phyloP scores from a whole-genome alignment of 1,140 invertebrate genomes.

The Stegodyphus mimosarum region DNA sequence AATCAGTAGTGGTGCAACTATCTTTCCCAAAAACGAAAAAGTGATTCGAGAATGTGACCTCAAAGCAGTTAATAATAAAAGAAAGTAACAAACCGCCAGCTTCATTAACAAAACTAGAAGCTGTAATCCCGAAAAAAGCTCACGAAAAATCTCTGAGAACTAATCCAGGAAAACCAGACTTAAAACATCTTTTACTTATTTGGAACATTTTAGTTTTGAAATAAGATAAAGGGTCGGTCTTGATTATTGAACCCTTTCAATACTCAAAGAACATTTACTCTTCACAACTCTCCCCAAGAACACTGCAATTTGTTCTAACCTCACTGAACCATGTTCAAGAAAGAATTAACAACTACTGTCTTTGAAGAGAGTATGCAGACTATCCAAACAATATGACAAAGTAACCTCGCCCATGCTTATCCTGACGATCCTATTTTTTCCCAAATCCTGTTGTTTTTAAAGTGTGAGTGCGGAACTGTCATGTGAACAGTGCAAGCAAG shows the following conservation, averaged over 20 bases:
- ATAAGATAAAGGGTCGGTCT: neutral
- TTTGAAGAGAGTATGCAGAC: constrained; percentile 23
- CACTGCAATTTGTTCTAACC: neutral
- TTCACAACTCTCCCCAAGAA: neutral
- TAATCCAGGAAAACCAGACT: constrained; percentile 32
- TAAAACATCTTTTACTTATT: constrained; percentile 12
- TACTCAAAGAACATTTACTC: neutral
- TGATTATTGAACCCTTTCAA: neutral
- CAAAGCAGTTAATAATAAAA: too few relatives aligned
- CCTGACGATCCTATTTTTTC: neutral
- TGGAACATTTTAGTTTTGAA: neutral
- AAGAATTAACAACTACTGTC: neutral
- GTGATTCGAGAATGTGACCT: neutral
- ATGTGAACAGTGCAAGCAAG: too few relatives aligned
- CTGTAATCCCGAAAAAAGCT: neutral
- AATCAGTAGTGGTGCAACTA: too few relatives aligned
- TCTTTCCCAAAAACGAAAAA: neutral
- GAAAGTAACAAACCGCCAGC: too few relatives aligned
- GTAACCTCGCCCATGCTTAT: neutral
- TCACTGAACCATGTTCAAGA: too few relatives aligned
- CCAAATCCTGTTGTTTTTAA: too few relatives aligned
- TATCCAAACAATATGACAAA: neutral
- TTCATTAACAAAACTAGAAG: neutral
- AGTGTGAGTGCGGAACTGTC: too few relatives aligned
- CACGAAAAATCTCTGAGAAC: constrained; percentile 18